phyloP scores from a whole-genome alignment of 2,888 invertebrate genomes.

The Leucoptera coffeella region DNA sequence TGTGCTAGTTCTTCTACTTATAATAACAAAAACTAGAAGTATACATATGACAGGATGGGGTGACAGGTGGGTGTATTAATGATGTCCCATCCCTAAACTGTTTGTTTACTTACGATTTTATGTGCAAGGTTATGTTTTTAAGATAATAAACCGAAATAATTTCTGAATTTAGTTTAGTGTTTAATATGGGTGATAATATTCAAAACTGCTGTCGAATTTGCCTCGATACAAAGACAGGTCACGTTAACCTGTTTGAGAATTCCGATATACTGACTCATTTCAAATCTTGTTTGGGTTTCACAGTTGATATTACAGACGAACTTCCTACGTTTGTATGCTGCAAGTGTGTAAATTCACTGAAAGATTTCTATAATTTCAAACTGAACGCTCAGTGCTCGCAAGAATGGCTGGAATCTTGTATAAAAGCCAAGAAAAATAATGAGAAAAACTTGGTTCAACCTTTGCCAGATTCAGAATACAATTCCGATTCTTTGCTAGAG shows the following conservation, averaged over 20 bases:
- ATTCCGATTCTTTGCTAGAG: constrained; percentile 39
- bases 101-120: no score
- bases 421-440: constrained; percentile 24
- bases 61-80: no score
- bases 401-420: constrained; percentile 33
- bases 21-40: no score
- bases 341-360: constrained; percentile 28
- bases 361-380: constrained; percentile 39
- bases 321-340: constrained; percentile 31
- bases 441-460: constrained; percentile 29
- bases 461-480: constrained; percentile 39
- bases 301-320: constrained; percentile 19
- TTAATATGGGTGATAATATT: constrained; percentile 28
- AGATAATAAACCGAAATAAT: no score
- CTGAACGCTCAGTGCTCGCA: constrained; percentile 36
- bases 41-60: no score
- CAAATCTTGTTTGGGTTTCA: constrained; percentile 29
- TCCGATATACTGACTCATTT: constrained; percentile 27
- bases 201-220: constrained; percentile 36
- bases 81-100: no score
- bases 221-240: constrained; percentile 25
- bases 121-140: no score
- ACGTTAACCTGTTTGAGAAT: constrained; percentile 29
- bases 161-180: no score
- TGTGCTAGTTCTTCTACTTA: no score